Evolutionary conservation across 2,113 vertebrate genomes (phyloP).

Genomic region (Ariopsis seemanni): DNA sequence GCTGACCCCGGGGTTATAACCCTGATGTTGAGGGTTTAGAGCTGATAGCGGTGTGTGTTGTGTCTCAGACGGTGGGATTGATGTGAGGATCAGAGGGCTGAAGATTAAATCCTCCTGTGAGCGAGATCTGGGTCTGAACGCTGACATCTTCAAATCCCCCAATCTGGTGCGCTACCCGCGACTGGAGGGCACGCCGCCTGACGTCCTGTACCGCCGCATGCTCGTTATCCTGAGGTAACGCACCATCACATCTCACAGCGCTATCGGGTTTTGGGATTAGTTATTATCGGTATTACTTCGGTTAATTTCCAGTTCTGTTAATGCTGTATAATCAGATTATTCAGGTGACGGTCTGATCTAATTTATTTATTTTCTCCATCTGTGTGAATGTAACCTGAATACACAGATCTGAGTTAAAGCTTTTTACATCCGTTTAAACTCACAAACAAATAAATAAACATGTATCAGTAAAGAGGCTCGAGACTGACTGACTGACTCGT

Average conservation of each 20-base stretch:
- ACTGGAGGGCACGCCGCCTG: constrained; percentile 88
- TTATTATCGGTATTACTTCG: too few species aligned
- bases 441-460: neutral
- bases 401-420: neutral
- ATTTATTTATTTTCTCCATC: too few species aligned
- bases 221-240: constrained; percentile 88
- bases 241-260: neutral
- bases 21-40: neutral
- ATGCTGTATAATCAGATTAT: too few species aligned
- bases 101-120: constrained; percentile 96
- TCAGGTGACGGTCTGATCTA: too few species aligned
- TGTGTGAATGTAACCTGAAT: too few species aligned
- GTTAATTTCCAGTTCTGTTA: too few species aligned
- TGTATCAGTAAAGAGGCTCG: neutral
- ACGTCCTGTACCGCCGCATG: constrained; percentile 87
- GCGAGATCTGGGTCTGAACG: constrained; percentile 88
- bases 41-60: neutral
- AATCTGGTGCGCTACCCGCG: constrained; percentile 95
- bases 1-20: neutral
- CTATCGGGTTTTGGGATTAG: too few species aligned
- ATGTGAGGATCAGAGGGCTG: constrained; percentile 90
- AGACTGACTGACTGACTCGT: neutral
- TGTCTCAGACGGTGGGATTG: constrained; percentile 88
- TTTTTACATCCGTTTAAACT: too few species aligned
- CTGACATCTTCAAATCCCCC: constrained; percentile 90